phyloP scores from a whole-genome alignment of 2,113 vertebrate species.

The Crotalus horridus region DNA sequence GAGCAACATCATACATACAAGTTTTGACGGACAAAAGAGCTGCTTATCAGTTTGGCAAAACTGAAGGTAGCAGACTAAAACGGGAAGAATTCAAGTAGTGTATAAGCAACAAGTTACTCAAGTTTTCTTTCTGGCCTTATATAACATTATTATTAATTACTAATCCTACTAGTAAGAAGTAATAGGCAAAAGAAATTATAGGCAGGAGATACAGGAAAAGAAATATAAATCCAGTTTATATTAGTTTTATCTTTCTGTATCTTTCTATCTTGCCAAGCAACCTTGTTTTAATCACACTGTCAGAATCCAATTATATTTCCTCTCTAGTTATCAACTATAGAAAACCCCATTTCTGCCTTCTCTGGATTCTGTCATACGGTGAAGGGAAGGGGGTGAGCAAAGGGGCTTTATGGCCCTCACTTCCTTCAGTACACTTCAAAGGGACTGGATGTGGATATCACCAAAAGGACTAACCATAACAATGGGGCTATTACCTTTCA shows the following conservation, averaged over 20 bases:
- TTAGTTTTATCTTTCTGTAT: background rate
- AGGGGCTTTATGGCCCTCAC: no score
- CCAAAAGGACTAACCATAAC: no score
- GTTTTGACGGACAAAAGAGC: conserved; percentile 47
- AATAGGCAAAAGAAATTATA: background rate
- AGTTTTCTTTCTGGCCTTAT: background rate
- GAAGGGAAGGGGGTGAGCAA: no score
- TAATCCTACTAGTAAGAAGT: background rate
- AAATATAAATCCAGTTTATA: background rate
- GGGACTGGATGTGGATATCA: no score
- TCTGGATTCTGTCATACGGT: no score
- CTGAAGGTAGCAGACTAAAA: background rate
- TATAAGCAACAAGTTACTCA: background rate
- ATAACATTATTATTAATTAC: background rate
- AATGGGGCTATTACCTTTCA: no score
- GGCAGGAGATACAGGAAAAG: background rate
- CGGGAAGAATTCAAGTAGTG: background rate
- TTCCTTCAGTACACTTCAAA: no score
- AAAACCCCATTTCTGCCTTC: no score
- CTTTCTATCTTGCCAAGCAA: background rate
- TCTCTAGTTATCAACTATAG: no score
- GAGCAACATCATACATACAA: conserved; percentile 55
- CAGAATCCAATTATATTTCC: no score
- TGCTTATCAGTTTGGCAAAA: background rate
- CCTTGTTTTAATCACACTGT: background rate